Evolutionary conservation across 2,113 vertebrate species (phyloP).

Genomic region (Osmerus mordax): DNA sequence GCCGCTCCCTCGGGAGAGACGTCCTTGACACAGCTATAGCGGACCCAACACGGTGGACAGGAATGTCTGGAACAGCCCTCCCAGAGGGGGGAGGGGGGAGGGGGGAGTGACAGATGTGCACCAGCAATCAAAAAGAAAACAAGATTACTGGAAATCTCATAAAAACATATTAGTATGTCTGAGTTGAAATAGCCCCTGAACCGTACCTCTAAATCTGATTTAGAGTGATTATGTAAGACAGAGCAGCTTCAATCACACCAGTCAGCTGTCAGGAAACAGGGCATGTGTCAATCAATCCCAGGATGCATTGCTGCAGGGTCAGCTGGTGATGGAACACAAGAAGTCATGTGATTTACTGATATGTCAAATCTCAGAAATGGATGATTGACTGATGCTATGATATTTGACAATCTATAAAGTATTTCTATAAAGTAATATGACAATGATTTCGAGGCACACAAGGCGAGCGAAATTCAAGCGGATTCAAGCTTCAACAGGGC

Average conservation of each 20-base stretch:
- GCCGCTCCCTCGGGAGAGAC: slow-evolving; percentile 25
- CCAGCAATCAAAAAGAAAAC: slow-evolving; percentile 46
- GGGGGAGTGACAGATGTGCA: slow-evolving; percentile 22
- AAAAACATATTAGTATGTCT: slow-evolving; percentile 47
- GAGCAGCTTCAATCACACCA: slow-evolving; percentile 40
- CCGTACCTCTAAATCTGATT: slow-evolving; percentile 57
- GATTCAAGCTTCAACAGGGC: not conserved
- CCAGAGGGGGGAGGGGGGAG: not conserved
- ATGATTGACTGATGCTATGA: too few species aligned
- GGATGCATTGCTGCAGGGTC: slow-evolving; percentile 50
- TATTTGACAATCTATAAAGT: too few species aligned
- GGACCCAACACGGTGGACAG: not conserved
- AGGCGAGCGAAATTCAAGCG: not conserved
- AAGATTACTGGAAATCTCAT: slow-evolving; percentile 62
- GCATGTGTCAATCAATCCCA: slow-evolving; percentile 39
- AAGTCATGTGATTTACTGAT: not conserved
- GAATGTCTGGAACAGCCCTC: too few species aligned
- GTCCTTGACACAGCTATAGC: slow-evolving; percentile 1
- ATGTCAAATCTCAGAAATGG: too few species aligned
- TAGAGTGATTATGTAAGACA: slow-evolving; percentile 49
- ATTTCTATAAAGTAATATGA: too few species aligned
- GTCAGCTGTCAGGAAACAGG: slow-evolving; percentile 31
- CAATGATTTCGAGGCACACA: not conserved
- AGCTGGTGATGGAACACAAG: slow-evolving; percentile 3
- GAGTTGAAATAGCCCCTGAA: slow-evolving; percentile 40